Percentiles rank a stretch among this genome's conserved stretches.
Conservation (phyloP, 2,888 invertebrate genomes). For the Troides aeacus region DNA sequence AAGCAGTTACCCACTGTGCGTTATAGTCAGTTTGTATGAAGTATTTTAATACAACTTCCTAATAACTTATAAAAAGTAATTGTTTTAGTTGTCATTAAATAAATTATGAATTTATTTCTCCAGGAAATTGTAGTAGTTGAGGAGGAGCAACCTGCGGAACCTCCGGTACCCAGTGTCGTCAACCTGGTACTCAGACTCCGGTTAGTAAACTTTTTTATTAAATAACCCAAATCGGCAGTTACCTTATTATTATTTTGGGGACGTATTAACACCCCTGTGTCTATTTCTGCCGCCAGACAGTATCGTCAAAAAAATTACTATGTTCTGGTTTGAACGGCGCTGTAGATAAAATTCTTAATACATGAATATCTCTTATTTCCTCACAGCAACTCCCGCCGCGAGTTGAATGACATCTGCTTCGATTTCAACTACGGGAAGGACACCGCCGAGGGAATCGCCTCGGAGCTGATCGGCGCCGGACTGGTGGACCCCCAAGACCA, state of each 20-base stretch:
- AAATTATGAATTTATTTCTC: conserved; percentile 13
- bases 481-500: conserved; percentile 87
- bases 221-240: too few species aligned
- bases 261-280: too few species aligned
- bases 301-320: too few species aligned
- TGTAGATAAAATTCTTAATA: not conserved
- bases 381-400: conserved; percentile 89
- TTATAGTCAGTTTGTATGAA: too few species aligned
- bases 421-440: conserved; percentile 96
- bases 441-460: conserved; percentile 94
- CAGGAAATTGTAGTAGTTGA: conserved; percentile 34
- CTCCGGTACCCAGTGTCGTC: conserved; percentile 71
- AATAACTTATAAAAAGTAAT: too few species aligned
- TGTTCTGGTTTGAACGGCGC: too few species aligned
- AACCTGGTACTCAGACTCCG: conserved; percentile 92
- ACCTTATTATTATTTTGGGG: too few species aligned
- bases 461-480: conserved; percentile 96
- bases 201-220: conserved; percentile 55
- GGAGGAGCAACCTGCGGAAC: conserved; percentile 35
- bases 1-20: too few species aligned
- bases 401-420: conserved; percentile 98
- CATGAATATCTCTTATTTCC: not conserved
- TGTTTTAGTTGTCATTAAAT: not conserved
- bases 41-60: too few species aligned
- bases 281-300: too few species aligned